Evolutionary conservation across 2,888 invertebrate species (phyloP), one percentile per base, ranked within the genome.

Genomic region (Aleiodes alternator): DNA sequence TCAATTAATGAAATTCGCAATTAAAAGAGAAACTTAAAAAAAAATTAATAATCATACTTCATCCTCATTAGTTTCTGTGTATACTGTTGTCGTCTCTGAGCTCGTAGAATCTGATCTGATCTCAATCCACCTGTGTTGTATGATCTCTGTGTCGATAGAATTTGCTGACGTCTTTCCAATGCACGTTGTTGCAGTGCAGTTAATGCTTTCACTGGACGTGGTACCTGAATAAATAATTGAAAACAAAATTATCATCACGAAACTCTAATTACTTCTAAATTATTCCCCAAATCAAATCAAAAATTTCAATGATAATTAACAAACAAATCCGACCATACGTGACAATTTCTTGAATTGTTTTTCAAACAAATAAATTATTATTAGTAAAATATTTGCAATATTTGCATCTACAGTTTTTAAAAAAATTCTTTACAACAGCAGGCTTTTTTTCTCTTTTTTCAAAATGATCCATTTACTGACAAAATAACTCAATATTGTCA

Each of bases 1-100:
- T 43, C 9, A 23, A 23, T 23, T 23, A 23, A 23, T 23, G 1
- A 1, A 23, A 23, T 3, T 43, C 43, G 43, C 9, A 8, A 43
- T 11, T 43, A 8, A 38, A 14, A 34, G 23, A 43, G 16, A 14
- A 31, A 38, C 29, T 48, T 50, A 31, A 48, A 23, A 16, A 34
- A 43, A 51, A 12, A 64, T 68, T 1, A 59, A 53, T 61, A 11
- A 16, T 66, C 80, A 74, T 88, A 89, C 89, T 87, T 88, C 76
- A 88, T 83, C 82, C 89, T 85, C 83, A 88, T 83, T 7, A 89
- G 75, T 82, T 89, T 89, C 64, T 89, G 88, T 70, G 87, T 87
- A 50, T 87, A 89, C 68, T 87, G 88, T 9, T 87, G 84, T 31
- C 87, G 84, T 78, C 88, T 84, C 75, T 89, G 89, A 8, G 87